Conservation (phyloP, 2,888 invertebrate species). For the Caradrina kadenii region DNA sequence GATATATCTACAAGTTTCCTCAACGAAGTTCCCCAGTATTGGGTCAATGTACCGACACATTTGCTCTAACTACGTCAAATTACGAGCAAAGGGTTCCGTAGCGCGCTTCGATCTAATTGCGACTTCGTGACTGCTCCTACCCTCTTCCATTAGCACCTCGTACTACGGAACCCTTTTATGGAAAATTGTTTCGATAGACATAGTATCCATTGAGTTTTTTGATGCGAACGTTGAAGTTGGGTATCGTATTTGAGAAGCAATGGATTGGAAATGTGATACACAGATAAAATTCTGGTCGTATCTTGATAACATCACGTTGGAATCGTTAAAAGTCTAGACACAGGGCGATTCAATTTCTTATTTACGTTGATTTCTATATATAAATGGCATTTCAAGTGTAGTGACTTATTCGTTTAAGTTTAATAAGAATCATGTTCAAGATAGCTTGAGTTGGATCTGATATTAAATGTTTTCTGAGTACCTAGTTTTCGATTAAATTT, state of each 20-base stretch:
- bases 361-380: constrained; percentile 68
- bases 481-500: constrained; percentile 36
- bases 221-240: not conserved
- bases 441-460: constrained; percentile 5
- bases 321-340: constrained; percentile 81
- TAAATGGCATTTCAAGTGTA: constrained; percentile 50
- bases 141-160: constrained; percentile 81
- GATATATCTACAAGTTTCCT: constrained; percentile 48
- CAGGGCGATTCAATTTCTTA: constrained; percentile 75
- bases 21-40: constrained; percentile 60
- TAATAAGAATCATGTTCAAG: constrained; percentile 40
- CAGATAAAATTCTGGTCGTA: constrained; percentile 33
- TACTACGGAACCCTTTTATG: constrained; percentile 62
- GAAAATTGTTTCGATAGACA: constrained; percentile 11
- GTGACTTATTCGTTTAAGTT: constrained; percentile 38
- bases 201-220: constrained; percentile 60
- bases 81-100: constrained; percentile 83
- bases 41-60: constrained; percentile 77
- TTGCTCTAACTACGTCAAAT: constrained; percentile 85
- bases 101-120: constrained; percentile 85
- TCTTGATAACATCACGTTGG: constrained; percentile 66
- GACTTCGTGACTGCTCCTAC: constrained; percentile 83
- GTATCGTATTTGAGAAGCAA: constrained; percentile 39
- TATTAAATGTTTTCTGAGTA: constrained; percentile 17
- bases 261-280: constrained; percentile 48